Conservation (phyloP, 92 coral and sea anemone species). For the Palythoa heliodiscus region DNA sequence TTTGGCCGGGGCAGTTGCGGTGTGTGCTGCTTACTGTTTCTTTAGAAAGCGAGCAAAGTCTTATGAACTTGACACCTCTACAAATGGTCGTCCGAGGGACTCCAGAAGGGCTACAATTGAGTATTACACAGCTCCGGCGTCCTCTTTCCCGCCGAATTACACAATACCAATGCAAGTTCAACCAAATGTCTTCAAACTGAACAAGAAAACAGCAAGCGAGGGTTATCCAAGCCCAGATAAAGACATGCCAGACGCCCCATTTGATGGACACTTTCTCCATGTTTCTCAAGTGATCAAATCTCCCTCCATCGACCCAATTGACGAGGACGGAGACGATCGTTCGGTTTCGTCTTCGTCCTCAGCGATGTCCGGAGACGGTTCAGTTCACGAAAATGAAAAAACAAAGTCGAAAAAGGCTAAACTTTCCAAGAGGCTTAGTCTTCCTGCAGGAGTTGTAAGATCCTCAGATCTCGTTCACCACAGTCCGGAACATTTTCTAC, state of each 20-base stretch:
- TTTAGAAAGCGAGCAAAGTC: constrained; percentile 64
- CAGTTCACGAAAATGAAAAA: constrained; percentile 31
- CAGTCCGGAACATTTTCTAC: constrained; percentile 63
- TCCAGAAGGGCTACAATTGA: constrained; percentile 66
- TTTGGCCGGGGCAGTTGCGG: constrained; percentile 72
- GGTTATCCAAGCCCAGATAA: constrained; percentile 17
- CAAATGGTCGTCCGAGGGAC: constrained; percentile 41
- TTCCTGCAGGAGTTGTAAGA: constrained; percentile 56
- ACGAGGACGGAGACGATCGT: constrained; percentile 49
- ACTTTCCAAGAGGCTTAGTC: constrained; percentile 67
- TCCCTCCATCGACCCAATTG: constrained; percentile 55
- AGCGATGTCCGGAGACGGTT: constrained; percentile 22
- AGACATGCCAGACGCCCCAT: constrained; percentile 50
- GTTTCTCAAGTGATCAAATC: constrained; percentile 68
- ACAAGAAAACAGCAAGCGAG: constrained; percentile 48
- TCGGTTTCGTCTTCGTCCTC: not conserved
- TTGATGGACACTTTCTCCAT: constrained; percentile 56
- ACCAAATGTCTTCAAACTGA: constrained; percentile 73
- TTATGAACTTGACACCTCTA: constrained; percentile 37
- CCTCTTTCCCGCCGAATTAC: constrained; percentile 52
- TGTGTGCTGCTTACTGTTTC: constrained; percentile 52
- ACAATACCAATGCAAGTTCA: constrained; percentile 82
- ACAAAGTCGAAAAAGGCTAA: constrained; percentile 53
- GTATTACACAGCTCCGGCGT: constrained; percentile 60
- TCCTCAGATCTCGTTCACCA: constrained; percentile 67